Base-by-base conservation (phyloP, 1,140 invertebrate species). In the Drosophila lacertosa region DNA sequence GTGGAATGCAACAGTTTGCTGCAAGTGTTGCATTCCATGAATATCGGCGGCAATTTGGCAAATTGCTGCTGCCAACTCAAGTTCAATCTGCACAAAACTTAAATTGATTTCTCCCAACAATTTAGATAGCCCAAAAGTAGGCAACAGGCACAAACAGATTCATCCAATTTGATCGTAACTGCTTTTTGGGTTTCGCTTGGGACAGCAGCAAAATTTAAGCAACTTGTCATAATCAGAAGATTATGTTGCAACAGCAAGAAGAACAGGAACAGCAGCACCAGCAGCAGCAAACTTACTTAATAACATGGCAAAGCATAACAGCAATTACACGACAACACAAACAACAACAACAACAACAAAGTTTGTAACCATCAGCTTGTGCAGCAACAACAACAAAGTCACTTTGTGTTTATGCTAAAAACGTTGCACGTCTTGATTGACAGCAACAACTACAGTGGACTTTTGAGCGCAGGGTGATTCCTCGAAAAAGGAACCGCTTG, bases 301-400 rank as follows among this genome's bases (percentile, higher is more conserved):
- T 86, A 84, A 76, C 81, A 80, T 86, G 76, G 72, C 64, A 75
- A 80, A 86, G 76, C 78, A 55, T 84, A 81, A 51, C 80, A 69
- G 77, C 72, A 84, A 84, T 84, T 84, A 84, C 72, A 83, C 62
- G 72, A 65, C 75, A 75, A 57, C 59, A 64, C 54, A 71, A 59
- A 66, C 26, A 71, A 59, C 57, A 68, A 47, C 40, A 60, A 58
- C 58, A 83, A 66, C 45, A 67, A 69, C 70, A 83, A 83, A 77
- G 48, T 78, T 60, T 62, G 58, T 18, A 26, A 64, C 58, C 42
- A 77, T 29, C 78, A 81, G 77, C 77, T 77, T 83, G 78, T 78
- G 79, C 70, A 39, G 69, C 79, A 83, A 79, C 79, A 68, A 45
- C 39, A 64, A 33, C 20, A 37, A 39, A 60, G 80, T 68, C 47